Conservation (phyloP, 2,797 vertebrate genomes). For the Onychomys arenicola region DNA sequence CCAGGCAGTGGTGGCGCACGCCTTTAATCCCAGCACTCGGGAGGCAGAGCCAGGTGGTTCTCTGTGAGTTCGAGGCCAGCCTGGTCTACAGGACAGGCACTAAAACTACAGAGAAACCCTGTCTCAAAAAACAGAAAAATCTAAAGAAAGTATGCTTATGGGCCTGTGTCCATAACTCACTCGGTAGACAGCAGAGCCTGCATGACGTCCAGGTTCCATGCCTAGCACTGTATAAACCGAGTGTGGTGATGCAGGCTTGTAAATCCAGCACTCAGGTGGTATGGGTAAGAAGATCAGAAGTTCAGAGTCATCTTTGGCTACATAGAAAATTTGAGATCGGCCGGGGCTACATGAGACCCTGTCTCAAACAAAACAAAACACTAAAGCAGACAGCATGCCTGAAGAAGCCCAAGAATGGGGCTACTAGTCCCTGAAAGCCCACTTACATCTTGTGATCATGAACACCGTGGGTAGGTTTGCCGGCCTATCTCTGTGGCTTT, state of each 20-base stretch:
- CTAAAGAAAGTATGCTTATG: background rate
- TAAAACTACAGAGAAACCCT: background rate
- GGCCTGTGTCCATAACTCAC: background rate
- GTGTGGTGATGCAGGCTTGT: background rate
- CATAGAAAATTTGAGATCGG: background rate
- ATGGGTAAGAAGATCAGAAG: background rate
- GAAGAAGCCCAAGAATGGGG: background rate
- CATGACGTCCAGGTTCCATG: background rate
- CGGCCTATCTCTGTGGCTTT: background rate
- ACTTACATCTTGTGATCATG: background rate
- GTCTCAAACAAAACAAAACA: background rate
- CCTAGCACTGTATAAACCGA: background rate
- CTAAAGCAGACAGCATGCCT: background rate
- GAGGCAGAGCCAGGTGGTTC: too few relatives aligned
- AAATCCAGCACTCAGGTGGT: background rate
- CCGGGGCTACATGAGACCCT: background rate
- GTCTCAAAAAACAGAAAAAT: background rate
- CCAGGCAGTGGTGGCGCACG: too few relatives aligned
- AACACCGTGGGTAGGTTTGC: background rate
- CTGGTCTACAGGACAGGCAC: too few relatives aligned
- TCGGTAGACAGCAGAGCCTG: background rate
- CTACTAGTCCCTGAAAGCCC: rapidly evolving
- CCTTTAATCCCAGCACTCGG: too few relatives aligned
- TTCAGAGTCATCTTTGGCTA: background rate
- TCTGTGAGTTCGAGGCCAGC: too few relatives aligned